Evolutionary conservation across 2,113 vertebrate genomes (phyloP).

Genomic region (Aix galericulata): DNA sequence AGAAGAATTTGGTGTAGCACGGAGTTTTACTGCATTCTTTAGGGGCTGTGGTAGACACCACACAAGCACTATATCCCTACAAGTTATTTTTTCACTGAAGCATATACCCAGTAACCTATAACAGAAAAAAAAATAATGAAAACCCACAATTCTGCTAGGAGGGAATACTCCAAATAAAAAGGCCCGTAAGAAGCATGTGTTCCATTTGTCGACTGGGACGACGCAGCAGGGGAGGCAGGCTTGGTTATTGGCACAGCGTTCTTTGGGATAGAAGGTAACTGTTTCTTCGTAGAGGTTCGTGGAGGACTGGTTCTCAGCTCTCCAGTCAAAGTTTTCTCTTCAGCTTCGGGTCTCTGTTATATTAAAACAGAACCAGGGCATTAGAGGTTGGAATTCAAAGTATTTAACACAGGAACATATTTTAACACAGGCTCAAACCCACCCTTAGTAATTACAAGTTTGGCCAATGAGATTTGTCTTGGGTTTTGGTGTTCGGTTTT

Average conservation of each 20-base stretch:
- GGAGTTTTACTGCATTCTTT: not conserved
- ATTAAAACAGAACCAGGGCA: not conserved
- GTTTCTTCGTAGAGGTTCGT: constrained; percentile 88
- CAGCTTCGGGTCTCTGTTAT: constrained; percentile 86
- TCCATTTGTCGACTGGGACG: constrained; percentile 89
- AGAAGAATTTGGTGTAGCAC: not conserved
- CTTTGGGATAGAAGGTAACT: constrained; percentile 95
- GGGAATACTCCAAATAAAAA: constrained; percentile 97
- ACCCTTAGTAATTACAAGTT: not conserved
- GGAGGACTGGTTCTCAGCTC: constrained; percentile 89
- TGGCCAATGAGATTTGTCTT: not conserved
- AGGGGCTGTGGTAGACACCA: not conserved
- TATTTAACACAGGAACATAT: not conserved
- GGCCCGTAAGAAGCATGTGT: constrained; percentile 97
- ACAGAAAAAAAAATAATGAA: not conserved
- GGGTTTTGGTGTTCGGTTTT: not conserved
- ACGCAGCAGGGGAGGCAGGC: constrained; percentile 81
- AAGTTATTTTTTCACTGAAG: not conserved
- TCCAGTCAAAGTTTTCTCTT: constrained; percentile 84
- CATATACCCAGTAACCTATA: not conserved
- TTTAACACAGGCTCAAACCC: not conserved
- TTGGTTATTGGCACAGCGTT: constrained; percentile 92
- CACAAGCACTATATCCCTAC: not conserved
- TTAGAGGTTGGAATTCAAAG: not conserved
- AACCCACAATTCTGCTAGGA: constrained; percentile 96